Base-by-base conservation (phyloP, 2,797 vertebrate genomes). In the Sebastes matsubarae region DNA sequence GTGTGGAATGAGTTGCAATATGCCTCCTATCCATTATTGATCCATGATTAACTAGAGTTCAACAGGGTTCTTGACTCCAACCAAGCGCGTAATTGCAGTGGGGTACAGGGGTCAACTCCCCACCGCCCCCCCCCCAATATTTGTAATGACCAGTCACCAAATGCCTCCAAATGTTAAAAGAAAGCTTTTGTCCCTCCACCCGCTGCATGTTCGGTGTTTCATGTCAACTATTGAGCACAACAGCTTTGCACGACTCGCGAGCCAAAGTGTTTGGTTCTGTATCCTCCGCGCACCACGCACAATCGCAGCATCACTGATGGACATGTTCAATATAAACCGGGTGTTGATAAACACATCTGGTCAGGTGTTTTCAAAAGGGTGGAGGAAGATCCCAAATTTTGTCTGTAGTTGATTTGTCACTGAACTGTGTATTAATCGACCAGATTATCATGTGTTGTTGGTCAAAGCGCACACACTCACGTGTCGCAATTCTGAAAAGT, bases 11-110 rank as follows among this genome's bases (percentile, higher is more conserved):
- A 92, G 87, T 68, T 72, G 76, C 88, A 87, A 76, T 83, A 85
- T 80, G 80, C 66, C 75, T 88, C 75, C 68, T 82, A 87, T 93
- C 87, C 85, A 92, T 94, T 94, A 95, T 92, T 92, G 94, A 95
- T 93, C 91, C 63, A 32, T 81, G 79, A 92, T 92, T 91, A 91
- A 88, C 75, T 24, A 30, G 61, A 82, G 77, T 86, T 89, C 84
- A 81, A 77, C 34, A 10, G n/a, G 70, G 67, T 57, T 87, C 68
- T 65, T 70, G 36, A 79, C 65, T 52, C 61, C 25, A 77, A 52
- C 61, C 20, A 72, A 66, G 60, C 4, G 12, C 16, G 1, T 69
- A 46, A 75, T 71, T 11, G 13, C 20, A 1, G 13, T 18, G 8
- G 1, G 27, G n/a, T 38, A 22, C 18, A 12, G 24, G 13, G 29